Evolutionary conservation across 2,797 vertebrate genomes (phyloP), one percentile per base, ranked within the genome.

Genomic region (Naso thynnoides): DNA sequence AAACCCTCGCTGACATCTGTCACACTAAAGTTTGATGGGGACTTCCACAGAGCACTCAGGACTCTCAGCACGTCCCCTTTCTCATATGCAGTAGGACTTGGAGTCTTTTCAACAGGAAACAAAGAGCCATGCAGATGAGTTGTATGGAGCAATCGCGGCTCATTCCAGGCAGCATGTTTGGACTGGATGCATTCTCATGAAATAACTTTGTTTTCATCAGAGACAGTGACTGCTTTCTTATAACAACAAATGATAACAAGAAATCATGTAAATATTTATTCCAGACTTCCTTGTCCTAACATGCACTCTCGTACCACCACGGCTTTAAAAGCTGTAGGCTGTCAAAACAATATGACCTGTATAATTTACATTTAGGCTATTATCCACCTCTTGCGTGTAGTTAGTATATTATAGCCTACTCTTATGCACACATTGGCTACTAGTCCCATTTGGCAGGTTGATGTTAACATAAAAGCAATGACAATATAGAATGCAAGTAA

Each of bases 121-220:
- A 74, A 78, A 74, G 71, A 68, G 27, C 50, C 38, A 4, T 13
- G 41, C 19, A 44, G 39, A 66, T 78, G 83, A 54, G 29, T 53
- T 44, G 24, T 8, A 13, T 27, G 26, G 54, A 23, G 57, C 38
- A 64, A 73, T 2, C 19, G 21, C 10, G 4, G 18, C 27, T 31
- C 14, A 27, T 42, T 44, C 16, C 8, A 29, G 18, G 50, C 21
- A 39, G 33, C 68, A 42, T 78, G 82, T 69, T 66, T 38, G 68
- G 64, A 76, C 82, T 60, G 29, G 74, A 66, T 0, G 14, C 21
- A 19, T 67, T 56, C n/a, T 47, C 27, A 21, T 56, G 36, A 78
- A 47, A 68, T 1, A 10, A n/a, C n/a, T n/a, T n/a, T n/a, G n/a
- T n/a, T n/a, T n/a, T n/a, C n/a, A 49, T 53, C 0, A 33, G 16